Base-by-base conservation (phyloP, 2,888 invertebrate genomes). In the Eupeodes luniger region DNA sequence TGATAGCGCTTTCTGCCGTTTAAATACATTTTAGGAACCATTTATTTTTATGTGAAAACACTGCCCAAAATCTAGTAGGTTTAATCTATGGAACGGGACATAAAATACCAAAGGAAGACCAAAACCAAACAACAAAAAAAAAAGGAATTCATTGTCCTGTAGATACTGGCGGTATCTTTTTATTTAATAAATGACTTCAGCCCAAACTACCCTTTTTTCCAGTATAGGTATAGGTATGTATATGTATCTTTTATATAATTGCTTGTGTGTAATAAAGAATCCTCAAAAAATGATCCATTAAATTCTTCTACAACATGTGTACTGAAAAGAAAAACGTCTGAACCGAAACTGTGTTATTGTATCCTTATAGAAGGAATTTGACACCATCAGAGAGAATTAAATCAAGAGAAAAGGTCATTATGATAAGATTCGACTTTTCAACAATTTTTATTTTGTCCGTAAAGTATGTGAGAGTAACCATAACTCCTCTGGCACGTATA, bases 401-500 rank as follows among this genome's bases (percentile, higher is more conserved):
- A 72, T 47, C 40, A 55, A 57, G 57, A 66, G 12, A 72, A 57
- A 64, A 49, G 72, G 27, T 72, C 72, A 27, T 59, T 59, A 9
- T 59, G 72, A 72, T 59, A 59, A 72, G n/a, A 72, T 59, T 59
- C 47, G 72, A 72, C 72, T 47, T 59, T 72, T 72, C 27, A 44
- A 57, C 70, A 44, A 14, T 4, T 40, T 10, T 57, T 16, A 2
- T 16, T 36, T 7, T 3, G 9, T 40, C 40, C 40, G 40, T 5
- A 5, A 40, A 10, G 66, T 51, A 12, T 27, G 47, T 55, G 67
- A 51, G 19, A 47, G 70, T 61, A 66, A 72, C 78, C 74, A 77
- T 34, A 61, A 66, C 61, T 77, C 67, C 51, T 40, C 59, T 59
- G 67, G 72, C 81, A 81, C 81, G 85, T 62, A 36, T n/a, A n/a